These are phyloP conservation scores for Lamellibrachia columna DNA, from an alignment of 2,888 invertebrate species.

Conservation along the genomic window DNA sequence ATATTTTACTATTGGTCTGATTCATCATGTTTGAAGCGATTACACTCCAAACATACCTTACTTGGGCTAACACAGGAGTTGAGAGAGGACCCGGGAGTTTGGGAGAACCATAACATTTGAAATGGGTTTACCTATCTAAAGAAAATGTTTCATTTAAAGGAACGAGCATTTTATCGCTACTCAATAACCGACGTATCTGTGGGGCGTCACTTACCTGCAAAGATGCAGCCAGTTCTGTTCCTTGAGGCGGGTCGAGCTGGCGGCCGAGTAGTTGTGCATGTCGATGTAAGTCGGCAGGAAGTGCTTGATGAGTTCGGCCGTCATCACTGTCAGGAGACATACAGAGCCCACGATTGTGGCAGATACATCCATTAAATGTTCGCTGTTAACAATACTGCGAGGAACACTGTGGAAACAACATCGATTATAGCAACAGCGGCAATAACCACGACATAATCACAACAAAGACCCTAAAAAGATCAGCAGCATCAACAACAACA, in stretches of 20 bases:
- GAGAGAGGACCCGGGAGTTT: too few relatives aligned
- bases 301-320: conserved; percentile 37
- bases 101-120: too few relatives aligned
- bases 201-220: conserved; percentile 23
- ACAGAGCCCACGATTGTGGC: too few relatives aligned
- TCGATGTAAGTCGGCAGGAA: conserved; percentile 36
- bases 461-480: too few relatives aligned
- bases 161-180: background rate
- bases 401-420: background rate
- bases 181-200: background rate
- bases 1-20: too few relatives aligned
- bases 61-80: too few relatives aligned
- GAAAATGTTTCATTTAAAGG: background rate
- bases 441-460: too few relatives aligned
- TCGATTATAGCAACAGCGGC: background rate
- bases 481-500: too few relatives aligned
- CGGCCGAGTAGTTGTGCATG: conserved; percentile 40
- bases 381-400: background rate
- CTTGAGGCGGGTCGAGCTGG: conserved; percentile 34
- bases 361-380: too few relatives aligned
- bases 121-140: background rate
- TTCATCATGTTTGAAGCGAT: too few relatives aligned
- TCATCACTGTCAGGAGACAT: conserved; percentile 21
- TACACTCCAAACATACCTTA: too few relatives aligned
- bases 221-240: conserved; percentile 37